A percentile compares a stretch with the other conserved stretches of the same genome.
Conservation (phyloP, 2,888 invertebrate genomes). For the Leistus spinibarbis region DNA sequence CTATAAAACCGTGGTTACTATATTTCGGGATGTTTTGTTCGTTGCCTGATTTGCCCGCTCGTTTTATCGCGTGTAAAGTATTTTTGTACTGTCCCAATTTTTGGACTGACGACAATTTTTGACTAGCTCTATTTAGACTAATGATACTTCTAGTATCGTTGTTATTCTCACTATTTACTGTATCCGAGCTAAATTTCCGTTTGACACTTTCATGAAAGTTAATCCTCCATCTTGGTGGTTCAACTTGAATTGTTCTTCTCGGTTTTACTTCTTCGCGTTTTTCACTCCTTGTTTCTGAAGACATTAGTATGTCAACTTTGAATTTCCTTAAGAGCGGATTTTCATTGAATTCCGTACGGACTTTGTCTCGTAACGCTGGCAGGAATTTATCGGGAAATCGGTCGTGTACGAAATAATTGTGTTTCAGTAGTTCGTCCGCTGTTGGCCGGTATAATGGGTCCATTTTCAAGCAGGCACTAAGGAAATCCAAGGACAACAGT, state of each 20-base stretch:
- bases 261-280: conserved; percentile 47
- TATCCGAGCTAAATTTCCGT: conserved; percentile 51
- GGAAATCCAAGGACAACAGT: conserved; percentile 56
- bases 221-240: conserved; percentile 53
- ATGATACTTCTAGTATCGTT: conserved; percentile 37
- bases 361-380: conserved; percentile 67
- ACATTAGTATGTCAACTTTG: conserved; percentile 53
- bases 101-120: conserved; percentile 31
- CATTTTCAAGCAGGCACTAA: conserved; percentile 62
- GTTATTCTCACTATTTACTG: conserved; percentile 42
- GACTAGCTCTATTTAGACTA: conserved; percentile 34
- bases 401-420: conserved; percentile 70
- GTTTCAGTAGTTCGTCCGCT: conserved; percentile 68
- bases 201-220: conserved; percentile 51
- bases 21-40: conserved; percentile 37
- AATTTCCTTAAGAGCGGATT: conserved; percentile 60
- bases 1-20: conserved; percentile 31
- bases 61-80: conserved; percentile 38
- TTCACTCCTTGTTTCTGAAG: conserved; percentile 50
- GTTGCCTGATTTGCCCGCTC: conserved; percentile 14
- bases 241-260: conserved; percentile 44
- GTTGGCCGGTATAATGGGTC: conserved; percentile 70
- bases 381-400: conserved; percentile 70
- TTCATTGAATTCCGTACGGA: conserved; percentile 66
- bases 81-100: conserved; percentile 37